Conservation (phyloP, 2,797 vertebrate species). For the Enteromius thamalakanensis region DNA sequence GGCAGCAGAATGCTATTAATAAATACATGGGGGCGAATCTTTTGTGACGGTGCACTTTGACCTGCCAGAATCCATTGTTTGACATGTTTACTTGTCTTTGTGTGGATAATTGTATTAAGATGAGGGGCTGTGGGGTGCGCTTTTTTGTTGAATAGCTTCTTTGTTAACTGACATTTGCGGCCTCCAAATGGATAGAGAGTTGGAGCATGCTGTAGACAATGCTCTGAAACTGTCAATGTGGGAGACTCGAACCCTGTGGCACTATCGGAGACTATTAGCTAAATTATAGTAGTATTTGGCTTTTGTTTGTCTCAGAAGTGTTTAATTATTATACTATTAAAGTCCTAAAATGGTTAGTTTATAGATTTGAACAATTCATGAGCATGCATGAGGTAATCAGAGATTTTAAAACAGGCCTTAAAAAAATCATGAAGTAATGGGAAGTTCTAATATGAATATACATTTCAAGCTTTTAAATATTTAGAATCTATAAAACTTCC, state of each 20-base stretch:
- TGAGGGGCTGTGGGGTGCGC: conserved; percentile 52
- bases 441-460: neutral
- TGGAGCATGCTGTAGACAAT: conserved; percentile 70
- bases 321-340: neutral
- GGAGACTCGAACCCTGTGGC: neutral
- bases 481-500: no score
- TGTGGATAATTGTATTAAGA: conserved; percentile 75
- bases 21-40: conserved; percentile 28
- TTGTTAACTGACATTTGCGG: conserved; percentile 81
- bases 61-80: conserved; percentile 36
- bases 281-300: neutral
- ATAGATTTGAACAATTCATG: neutral
- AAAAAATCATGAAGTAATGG: neutral
- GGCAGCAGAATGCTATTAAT: conserved; percentile 45
- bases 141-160: conserved; percentile 77
- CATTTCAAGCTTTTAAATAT: neutral
- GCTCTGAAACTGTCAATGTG: conserved; percentile 67
- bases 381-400: neutral
- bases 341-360: neutral
- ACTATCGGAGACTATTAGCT: neutral
- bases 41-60: conserved; percentile 37
- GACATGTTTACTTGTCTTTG: conserved; percentile 76
- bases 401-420: neutral
- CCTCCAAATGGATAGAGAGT: conserved; percentile 73
- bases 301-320: neutral